Base-by-base conservation (phyloP, 2,113 vertebrate genomes). In the Xenopus borealis region DNA sequence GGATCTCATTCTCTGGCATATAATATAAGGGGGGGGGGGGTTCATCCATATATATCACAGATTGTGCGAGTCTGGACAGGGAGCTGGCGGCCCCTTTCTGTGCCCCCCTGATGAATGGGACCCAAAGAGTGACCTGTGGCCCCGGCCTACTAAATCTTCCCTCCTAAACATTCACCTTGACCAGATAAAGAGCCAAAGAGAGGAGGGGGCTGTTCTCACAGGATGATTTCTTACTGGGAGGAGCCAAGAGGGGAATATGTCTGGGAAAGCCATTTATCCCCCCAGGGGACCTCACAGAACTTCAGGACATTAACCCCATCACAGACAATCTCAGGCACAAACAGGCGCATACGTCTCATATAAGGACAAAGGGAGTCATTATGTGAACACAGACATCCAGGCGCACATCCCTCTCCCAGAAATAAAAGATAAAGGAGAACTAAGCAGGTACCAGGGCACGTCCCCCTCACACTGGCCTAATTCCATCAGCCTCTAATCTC, bases 111-210 rank as follows among this genome's bases (percentile, higher is more conserved):
- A 75, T 75, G 66, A 75, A 75, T 75, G 73, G 73, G 66, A 53
- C 73, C 73, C 73, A 66, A 69, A 69, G 73, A 69, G 66, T 75
- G 73, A 75, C 73, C 73, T 75, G 73, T 75, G 65, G 66, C 73
- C 73, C 66, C 58, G 47, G 12, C 12, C 18, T 66, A 75, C 66
- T 75, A 75, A 75, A 75, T 75, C 73, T 75, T 68, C 66, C 58
- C 72, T 75, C 57, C 72, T 20, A 75, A 69, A 75, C 72, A 75
- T 75, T 75, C 72, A 75, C 72, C 72, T 75, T 75, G 66, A 75
- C 65, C 72, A 75, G 72, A 75, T 75, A 75, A 75, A 75, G 66
- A 66, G 66, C 40, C 23, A 65, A 19, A 8, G 19, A 66, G 53
- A 66, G 72, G 66, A 33, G 65, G n/a, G 33, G 33, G 57, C 64